A percentile compares a stretch with the other conserved stretches of the same genome.
Evolutionary conservation across 2,113 vertebrate genomes (phyloP).

Genomic region (Thalassoma bifasciatum): DNA sequence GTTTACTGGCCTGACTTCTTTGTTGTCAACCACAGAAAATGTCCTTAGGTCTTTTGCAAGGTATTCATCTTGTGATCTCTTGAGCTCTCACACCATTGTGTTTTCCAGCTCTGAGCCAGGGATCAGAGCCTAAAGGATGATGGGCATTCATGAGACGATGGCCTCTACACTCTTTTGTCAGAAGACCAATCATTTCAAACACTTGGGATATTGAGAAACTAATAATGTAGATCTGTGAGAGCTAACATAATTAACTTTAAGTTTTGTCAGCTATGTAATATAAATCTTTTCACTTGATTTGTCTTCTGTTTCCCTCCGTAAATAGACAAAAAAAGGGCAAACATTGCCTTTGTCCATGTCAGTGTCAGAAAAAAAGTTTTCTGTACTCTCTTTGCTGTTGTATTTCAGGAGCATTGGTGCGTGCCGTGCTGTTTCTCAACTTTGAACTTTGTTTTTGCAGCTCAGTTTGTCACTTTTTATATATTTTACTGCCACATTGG

Average conservation of each 20-base stretch:
- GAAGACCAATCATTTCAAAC: no score
- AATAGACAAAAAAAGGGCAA: neutral
- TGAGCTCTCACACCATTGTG: no score
- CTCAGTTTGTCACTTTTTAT: conserved; percentile 22
- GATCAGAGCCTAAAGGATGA: no score
- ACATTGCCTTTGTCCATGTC: neutral
- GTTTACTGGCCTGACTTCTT: no score
- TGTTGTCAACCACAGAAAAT: no score
- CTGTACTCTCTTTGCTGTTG: neutral
- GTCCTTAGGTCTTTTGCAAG: no score
- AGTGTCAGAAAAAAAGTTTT: conserved; percentile 12
- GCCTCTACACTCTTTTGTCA: no score
- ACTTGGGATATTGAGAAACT: no score
- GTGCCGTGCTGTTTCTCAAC: neutral
- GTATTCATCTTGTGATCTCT: no score
- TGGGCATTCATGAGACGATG: no score
- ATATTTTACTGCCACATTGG: conserved; percentile 20
- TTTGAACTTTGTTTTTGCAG: conserved; percentile 27
- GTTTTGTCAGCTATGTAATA: no score
- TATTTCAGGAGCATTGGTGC: conserved; percentile 7
- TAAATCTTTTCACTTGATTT: conserved; percentile 4
- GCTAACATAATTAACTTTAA: neutral
- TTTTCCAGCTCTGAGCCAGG: no score
- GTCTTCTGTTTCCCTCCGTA: neutral
- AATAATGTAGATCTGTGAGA: neutral